A percentile compares a stretch with the other conserved stretches of the same genome.
Evolutionary conservation across 2,113 vertebrate genomes (phyloP).

Genomic region (Callopanchax toddi): DNA sequence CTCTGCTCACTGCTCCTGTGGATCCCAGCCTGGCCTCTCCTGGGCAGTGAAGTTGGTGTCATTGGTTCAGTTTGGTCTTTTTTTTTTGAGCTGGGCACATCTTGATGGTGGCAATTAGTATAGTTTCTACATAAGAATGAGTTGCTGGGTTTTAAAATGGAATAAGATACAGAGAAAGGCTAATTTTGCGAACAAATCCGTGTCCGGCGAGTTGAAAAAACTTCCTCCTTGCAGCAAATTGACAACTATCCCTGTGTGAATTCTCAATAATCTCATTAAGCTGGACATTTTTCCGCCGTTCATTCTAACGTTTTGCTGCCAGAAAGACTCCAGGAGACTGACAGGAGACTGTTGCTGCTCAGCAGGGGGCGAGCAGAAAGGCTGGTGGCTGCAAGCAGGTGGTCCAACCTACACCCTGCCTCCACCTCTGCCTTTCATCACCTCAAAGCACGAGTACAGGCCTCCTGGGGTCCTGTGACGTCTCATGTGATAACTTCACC

Average conservation of each 20-base stretch:
- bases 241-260: conserved; percentile 5
- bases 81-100: not conserved
- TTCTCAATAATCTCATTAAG: conserved; percentile 21
- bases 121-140: too few relatives aligned
- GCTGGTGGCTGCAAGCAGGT: conserved; percentile 40
- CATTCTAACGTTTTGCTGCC: conserved; percentile 25
- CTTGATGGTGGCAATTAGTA: fast-evolving
- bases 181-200: not conserved
- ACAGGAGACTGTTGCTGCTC: conserved; percentile 37
- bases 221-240: conserved; percentile 5
- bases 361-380: conserved; percentile 23
- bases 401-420: conserved; percentile 47
- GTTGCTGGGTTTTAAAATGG: too few relatives aligned
- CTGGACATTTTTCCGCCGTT: conserved; percentile 5
- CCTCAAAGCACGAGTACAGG: conserved; percentile 37
- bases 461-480: conserved; percentile 19
- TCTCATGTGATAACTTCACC: not conserved
- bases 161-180: not conserved
- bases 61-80: not conserved
- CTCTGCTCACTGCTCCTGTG: conserved; percentile 17
- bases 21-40: conserved; percentile 7
- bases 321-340: conserved; percentile 18
- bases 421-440: conserved; percentile 41
- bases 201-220: not conserved
- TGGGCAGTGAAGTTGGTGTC: conserved; percentile 8